Percentiles rank a stretch among this genome's conserved stretches.
Conservation (phyloP, 2,113 vertebrate genomes). For the Peromyscus maniculatus region DNA sequence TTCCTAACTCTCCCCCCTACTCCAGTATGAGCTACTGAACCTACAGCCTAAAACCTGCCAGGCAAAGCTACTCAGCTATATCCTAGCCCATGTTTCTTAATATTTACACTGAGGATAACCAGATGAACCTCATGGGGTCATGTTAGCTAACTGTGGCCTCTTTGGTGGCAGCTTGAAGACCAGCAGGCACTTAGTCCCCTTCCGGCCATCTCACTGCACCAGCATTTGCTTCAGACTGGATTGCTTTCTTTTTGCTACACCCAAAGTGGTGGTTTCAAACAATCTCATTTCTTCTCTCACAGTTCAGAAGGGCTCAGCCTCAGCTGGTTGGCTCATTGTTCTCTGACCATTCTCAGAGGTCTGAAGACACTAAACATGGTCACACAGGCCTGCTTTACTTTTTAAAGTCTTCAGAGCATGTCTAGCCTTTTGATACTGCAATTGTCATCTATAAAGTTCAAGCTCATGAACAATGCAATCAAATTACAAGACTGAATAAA, state of each 20-base stretch:
- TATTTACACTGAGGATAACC: conserved; percentile 33
- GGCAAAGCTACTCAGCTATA: conserved; percentile 3
- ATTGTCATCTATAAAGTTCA: not conserved
- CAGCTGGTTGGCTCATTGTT: not conserved
- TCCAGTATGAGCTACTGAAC: not conserved
- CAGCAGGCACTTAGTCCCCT: not conserved
- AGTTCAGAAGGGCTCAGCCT: not conserved
- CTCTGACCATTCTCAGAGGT: not conserved
- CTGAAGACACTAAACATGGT: not conserved
- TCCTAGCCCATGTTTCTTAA: not conserved
- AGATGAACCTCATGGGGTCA: not conserved
- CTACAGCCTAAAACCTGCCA: not conserved
- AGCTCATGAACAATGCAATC: not conserved
- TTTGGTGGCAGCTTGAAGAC: not conserved
- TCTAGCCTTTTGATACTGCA: not conserved
- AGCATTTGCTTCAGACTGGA: not conserved
- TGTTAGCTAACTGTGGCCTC: not conserved
- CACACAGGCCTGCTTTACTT: not conserved
- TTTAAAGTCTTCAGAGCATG: not conserved
- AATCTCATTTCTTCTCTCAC: not conserved
- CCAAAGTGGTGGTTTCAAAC: not conserved
- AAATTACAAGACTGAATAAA: not conserved
- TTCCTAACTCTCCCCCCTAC: not conserved
- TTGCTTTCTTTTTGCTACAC: not conserved
- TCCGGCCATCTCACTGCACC: not conserved